Conservation (phyloP, 2,888 invertebrate genomes). For the Eristalis pertinax region DNA sequence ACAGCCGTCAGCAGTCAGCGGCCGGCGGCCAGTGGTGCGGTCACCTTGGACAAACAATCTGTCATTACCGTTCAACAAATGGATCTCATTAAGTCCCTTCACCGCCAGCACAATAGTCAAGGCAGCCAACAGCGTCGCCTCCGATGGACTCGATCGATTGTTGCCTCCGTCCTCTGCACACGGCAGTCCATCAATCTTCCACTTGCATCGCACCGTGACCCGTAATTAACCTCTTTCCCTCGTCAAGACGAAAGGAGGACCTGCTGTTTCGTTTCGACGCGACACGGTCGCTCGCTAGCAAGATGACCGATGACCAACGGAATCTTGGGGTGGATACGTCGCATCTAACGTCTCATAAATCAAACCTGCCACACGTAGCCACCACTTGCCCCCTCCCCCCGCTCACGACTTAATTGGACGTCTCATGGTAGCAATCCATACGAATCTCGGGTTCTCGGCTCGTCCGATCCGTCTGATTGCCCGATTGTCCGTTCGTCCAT, state of each 20-base stretch:
- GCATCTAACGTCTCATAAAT: constrained; percentile 54
- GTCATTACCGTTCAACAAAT: constrained; percentile 40
- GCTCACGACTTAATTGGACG: not conserved
- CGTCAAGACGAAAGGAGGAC: not conserved
- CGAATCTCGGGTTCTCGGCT: not conserved
- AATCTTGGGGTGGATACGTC: constrained; percentile 30
- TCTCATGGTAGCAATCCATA: not conserved
- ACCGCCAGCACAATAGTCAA: constrained; percentile 2
- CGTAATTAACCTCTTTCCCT: constrained; percentile 33
- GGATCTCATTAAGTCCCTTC: constrained; percentile 32
- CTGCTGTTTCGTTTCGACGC: not conserved
- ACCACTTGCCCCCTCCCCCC: not conserved
- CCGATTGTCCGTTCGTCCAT: not conserved
- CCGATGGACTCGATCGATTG: constrained; percentile 24
- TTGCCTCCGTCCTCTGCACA: not conserved
- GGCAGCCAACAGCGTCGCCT: not conserved
- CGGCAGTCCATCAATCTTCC: constrained; percentile 40
- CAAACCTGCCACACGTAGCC: constrained; percentile 49
- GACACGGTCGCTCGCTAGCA: not conserved
- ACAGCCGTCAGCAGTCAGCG: not conserved
- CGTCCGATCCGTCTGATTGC: not conserved
- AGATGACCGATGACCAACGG: not conserved
- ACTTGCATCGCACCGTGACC: constrained; percentile 14
- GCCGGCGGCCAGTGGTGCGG: not conserved
- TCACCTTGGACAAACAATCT: constrained; percentile 25